Evolutionary conservation across 2,797 vertebrate genomes (phyloP).

Genomic region (Chlorospingus semifuscus): DNA sequence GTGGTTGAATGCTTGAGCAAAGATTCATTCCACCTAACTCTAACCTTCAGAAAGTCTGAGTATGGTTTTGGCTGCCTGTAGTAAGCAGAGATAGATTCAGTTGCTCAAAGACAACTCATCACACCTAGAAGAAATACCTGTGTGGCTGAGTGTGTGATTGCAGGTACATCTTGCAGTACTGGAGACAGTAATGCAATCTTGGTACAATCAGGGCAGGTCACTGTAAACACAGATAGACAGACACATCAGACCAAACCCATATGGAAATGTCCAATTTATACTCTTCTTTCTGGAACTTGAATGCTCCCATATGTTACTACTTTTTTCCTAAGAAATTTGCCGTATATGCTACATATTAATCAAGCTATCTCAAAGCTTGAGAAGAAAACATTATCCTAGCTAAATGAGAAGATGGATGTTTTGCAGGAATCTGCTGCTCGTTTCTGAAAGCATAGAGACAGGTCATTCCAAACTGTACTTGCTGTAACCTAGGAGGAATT

Average conservation of each 20-base stretch:
- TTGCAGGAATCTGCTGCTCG: background rate
- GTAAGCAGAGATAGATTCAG: slow-evolving; percentile 6
- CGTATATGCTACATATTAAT: background rate
- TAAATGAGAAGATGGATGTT: background rate
- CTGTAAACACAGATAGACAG: background rate
- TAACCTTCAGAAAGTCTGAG: background rate
- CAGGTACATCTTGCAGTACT: background rate
- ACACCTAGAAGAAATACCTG: background rate
- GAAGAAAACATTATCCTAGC: background rate
- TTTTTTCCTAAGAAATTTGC: background rate
- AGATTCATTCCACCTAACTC: slow-evolving; percentile 55
- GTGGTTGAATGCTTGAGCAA: slow-evolving; percentile 54
- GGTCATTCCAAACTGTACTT: slow-evolving; percentile 46
- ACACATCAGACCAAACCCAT: background rate
- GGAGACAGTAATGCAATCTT: background rate
- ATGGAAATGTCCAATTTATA: background rate
- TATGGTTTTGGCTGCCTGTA: background rate
- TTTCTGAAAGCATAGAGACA: background rate
- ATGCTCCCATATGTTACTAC: slow-evolving; percentile 1
- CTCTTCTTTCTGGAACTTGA: background rate
- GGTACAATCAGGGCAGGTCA: background rate
- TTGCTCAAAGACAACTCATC: background rate
- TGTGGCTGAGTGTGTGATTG: rapidly evolving
- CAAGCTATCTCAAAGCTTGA: background rate
- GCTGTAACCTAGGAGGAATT: slow-evolving; percentile 47